Evolutionary conservation across 2,797 vertebrate genomes (phyloP).

Genomic region (Staurois parvus): DNA sequence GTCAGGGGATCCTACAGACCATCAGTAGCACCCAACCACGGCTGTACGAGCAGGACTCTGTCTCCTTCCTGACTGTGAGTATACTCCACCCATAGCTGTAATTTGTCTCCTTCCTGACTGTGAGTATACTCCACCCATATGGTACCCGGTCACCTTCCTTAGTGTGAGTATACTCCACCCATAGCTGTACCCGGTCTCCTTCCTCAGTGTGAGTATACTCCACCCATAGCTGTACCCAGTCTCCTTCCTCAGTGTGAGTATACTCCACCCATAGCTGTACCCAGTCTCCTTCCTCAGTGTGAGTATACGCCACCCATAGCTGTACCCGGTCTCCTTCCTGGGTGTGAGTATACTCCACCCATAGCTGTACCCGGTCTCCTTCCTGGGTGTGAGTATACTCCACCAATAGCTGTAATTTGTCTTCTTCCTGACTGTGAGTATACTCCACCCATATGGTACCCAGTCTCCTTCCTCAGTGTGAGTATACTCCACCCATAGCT

Average conservation of each 20-base stretch:
- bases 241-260: background rate
- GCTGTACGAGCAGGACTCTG: constrained; percentile 38
- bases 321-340: background rate
- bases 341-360: background rate
- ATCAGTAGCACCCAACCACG: constrained; percentile 53
- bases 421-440: background rate
- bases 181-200: background rate
- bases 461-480: background rate
- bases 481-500: background rate
- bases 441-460: background rate
- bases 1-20: constrained; percentile 54
- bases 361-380: background rate
- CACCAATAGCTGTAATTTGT: background rate
- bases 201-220: background rate
- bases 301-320: background rate
- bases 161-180: background rate
- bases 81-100: background rate
- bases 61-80: constrained; percentile 59
- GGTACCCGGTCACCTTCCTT: background rate
- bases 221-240: background rate
- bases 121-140: background rate
- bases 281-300: background rate
- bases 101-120: constrained; percentile 10
- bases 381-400: background rate
- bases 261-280: background rate